Conservation (phyloP, 2,888 invertebrate species). For the Agrotis ipsilon region DNA sequence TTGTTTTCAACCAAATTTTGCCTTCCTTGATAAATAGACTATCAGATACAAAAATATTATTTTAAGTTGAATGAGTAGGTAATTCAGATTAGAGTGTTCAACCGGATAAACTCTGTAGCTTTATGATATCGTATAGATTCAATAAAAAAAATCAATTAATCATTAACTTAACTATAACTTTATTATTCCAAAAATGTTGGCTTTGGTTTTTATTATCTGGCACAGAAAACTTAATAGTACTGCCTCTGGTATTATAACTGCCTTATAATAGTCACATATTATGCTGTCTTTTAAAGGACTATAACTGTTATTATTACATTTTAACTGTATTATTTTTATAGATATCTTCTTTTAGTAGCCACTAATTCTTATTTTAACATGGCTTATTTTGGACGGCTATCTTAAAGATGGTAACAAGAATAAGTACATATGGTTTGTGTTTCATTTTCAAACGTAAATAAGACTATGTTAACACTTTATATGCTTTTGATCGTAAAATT, state of each 20-base stretch:
- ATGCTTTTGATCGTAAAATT: constrained; percentile 1
- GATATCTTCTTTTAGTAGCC: not conserved
- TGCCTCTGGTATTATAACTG: not conserved
- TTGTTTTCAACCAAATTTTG: too few species aligned
- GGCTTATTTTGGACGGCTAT: not conserved
- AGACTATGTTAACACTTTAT: not conserved
- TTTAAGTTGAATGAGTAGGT: too few species aligned
- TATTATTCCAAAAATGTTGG: too few species aligned
- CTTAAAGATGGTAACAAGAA: not conserved
- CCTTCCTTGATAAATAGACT: too few species aligned
- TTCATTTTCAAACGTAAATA: not conserved
- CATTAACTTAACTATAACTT: not conserved
- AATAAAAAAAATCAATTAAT: not conserved
- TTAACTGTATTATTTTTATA: too few species aligned
- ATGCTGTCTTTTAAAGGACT: not conserved
- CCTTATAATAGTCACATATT: not conserved
- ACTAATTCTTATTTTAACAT: not conserved
- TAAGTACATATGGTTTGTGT: not conserved
- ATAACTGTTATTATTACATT: not conserved
- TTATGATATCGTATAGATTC: too few species aligned
- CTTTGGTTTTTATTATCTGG: too few species aligned
- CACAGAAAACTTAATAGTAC: too few species aligned
- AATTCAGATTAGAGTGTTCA: too few species aligned
- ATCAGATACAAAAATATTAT: too few species aligned
- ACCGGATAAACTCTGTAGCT: too few species aligned